Base-by-base conservation (phyloP, 2,797 vertebrate genomes). In the Prunella strophiata region DNA sequence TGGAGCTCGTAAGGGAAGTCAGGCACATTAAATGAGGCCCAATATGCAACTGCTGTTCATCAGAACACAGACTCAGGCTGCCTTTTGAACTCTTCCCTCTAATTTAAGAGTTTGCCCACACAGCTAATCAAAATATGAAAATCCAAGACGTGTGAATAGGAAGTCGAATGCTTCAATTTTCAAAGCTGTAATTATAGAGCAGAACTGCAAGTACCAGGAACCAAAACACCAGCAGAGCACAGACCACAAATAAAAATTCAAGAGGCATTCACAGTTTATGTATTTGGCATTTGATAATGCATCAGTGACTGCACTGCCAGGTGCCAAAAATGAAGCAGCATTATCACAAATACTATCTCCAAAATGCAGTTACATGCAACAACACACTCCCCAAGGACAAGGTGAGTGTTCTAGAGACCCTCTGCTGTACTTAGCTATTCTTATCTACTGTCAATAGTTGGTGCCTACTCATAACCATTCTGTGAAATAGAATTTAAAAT, bases 91-190 rank as follows among this genome's bases (percentile, higher is more conserved):
- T 80, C 82, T 79, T 88, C 66, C 66, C 83, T 92, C 84, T 88
- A 54, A 93, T 93, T 91, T 78, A 91, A 77, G 62, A 92, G 78
- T 94, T 94, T 93, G 71, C 84, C 92, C 92, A 95, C 91, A 97
- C 29, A 88, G 91, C 81, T 93, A 95, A 97, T 94, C 89, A 94
- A 95, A 93, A 93, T 96, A 96, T 73, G 77, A 93, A 86, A 90
- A 94, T 80, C 74, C 71, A 93, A 65, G 85, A 94, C 3, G 7
- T 78, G 86, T 72, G 85, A 93, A 89, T 63, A 58, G 84, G 86
- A 94, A 96, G 81, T 67, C 11, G 1, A 96, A 94, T 72, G 80
- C 89, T 90, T 91, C 93, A 91, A 51, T 89, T 77, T 94, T 81
- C 57, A 92, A 72, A 80, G 88, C 94, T 71, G 1, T 93, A 96